These are phyloP conservation scores for Cyprinodon tularosa DNA, from an alignment of 2,113 vertebrate genomes.

Conservation along the genomic window DNA sequence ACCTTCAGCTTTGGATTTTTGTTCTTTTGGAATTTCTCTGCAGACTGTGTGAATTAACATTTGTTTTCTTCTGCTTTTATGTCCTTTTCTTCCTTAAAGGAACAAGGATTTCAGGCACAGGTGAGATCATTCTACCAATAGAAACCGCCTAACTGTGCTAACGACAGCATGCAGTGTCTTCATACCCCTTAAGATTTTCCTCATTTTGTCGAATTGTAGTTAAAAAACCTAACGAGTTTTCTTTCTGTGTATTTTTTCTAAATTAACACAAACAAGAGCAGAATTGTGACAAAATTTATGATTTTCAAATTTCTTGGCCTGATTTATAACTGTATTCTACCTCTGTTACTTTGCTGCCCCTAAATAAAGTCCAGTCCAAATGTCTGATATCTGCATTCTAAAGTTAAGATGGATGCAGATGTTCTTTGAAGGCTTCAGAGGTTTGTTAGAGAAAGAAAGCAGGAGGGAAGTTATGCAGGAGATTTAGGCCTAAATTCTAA, in stretches of 20 bases:
- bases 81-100: slow-evolving; percentile 84
- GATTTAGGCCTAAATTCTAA: background rate
- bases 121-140: slow-evolving; percentile 80
- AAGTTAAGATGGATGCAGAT: background rate
- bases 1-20: slow-evolving; percentile 42
- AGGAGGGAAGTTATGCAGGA: too few species aligned
- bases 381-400: background rate
- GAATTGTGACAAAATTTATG: background rate
- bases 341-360: background rate
- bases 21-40: slow-evolving; percentile 44
- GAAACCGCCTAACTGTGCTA: slow-evolving; percentile 4
- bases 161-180: background rate
- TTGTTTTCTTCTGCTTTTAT: slow-evolving; percentile 71
- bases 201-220: background rate
- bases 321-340: background rate
- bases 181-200: background rate
- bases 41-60: slow-evolving; percentile 63
- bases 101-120: slow-evolving; percentile 99
- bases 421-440: too few species aligned
- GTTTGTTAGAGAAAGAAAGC: background rate
- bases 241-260: background rate
- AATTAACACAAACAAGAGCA: background rate
- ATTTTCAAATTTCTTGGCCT: background rate
- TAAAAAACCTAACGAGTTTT: background rate
- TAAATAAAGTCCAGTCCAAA: background rate